Evolutionary conservation across 2,888 invertebrate species (phyloP), one percentile per base, ranked within the genome.

Genomic region (Galerucella pusilla): DNA sequence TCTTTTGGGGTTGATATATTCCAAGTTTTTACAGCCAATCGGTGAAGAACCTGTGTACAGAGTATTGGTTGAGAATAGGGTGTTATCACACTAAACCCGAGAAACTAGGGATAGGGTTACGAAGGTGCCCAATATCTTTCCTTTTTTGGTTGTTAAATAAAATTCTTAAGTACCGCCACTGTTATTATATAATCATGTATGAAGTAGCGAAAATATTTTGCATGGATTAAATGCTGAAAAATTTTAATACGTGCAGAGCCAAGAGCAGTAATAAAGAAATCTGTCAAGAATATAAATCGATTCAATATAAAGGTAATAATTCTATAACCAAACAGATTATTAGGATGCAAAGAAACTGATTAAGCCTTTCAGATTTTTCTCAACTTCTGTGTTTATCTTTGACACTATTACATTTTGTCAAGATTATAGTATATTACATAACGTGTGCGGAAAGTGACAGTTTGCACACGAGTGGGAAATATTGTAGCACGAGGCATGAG

Each of bases 131-230:
- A 35, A 35, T 6, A 5, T 35, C 4, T 4, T 35, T 35, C 35
- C 35, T 5, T 35, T 14, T n/a, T 42, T 42, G 35, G 35, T 42
- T 42, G 35, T 7, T 42, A 3, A 42, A 42, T 42, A 9, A 42
- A 42, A 35, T 35, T 5, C 6, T 1, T 5, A 35, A 35, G 63
- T n/a, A 35, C 28, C 46, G 64, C 64, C 16, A 45, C 42, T 65
- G 64, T 45, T 28, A 77, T 73, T 73, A 77, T 75, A 73, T 66
- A 65, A 73, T 75, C 73, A 71, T 71, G 73, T 75, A 73, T 75
- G 70, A 60, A 64, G 54, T n/a, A 67, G 67, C 49, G 45, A 42
- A 42, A 42, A 42, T 42, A 42, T 42, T 42, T 7, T 7, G 35
- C 7, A 42, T 14, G 65, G 49, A 59, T 74, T 73, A 68, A 68